These are phyloP conservation scores for Atherinomorus stipes DNA, from an alignment of 2,113 vertebrate species.

Conservation along the genomic window DNA sequence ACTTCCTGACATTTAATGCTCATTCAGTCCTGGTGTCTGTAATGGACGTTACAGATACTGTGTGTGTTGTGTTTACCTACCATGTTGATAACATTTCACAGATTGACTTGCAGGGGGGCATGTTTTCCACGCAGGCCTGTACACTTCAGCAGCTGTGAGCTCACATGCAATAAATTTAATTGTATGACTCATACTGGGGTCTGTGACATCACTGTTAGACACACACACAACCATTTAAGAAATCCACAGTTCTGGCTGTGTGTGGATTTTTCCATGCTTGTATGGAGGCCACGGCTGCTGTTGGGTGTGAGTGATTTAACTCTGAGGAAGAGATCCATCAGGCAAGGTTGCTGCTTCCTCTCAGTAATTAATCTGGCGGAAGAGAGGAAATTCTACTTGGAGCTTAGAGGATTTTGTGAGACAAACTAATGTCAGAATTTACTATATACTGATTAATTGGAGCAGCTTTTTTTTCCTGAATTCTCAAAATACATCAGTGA, in stretches of 20 bases:
- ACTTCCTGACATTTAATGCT: no score
- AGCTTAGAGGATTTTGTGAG: no score
- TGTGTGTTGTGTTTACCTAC: not conserved
- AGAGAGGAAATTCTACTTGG: no score
- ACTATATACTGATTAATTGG: no score
- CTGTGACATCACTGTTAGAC: fast-evolving
- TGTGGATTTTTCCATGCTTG: not conserved
- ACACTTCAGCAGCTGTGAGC: not conserved
- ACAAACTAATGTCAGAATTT: no score
- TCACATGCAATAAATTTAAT: not conserved
- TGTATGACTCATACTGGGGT: not conserved
- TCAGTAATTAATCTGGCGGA: no score
- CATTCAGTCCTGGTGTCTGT: no score
- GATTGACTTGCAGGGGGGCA: not conserved
- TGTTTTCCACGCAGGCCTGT: not conserved
- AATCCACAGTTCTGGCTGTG: not conserved
- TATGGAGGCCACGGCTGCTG: not conserved
- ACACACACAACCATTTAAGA: not conserved
- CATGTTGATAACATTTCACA: not conserved
- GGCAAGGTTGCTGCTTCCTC: no score
- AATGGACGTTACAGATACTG: no score
- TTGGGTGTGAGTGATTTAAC: not conserved
- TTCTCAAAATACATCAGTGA: no score
- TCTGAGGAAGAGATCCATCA: not conserved
- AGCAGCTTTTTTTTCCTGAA: no score